Conservation (phyloP, 2,797 vertebrate genomes). For the Cottoperca gobio region DNA sequence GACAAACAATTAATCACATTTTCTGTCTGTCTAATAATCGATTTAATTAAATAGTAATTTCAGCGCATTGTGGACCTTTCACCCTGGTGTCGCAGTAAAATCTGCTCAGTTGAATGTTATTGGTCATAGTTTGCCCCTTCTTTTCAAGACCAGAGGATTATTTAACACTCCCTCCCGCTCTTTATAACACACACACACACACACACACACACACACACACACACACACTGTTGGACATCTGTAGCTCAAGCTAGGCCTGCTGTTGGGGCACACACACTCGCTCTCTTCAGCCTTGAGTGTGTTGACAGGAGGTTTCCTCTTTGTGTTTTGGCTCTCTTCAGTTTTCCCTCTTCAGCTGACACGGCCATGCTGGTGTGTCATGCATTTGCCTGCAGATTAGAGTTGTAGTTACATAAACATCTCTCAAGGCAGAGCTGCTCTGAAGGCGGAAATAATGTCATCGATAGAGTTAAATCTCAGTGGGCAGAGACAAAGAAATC, state of each 20-base stretch:
- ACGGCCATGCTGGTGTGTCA: constrained; percentile 33
- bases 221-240: constrained; percentile 60
- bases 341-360: constrained; percentile 42
- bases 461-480: constrained; percentile 50
- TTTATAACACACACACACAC: constrained; percentile 3
- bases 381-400: constrained; percentile 58
- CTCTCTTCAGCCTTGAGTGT: constrained; percentile 37
- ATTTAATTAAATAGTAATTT: background rate
- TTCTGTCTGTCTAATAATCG: background rate
- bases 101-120: constrained; percentile 18
- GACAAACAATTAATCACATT: rapidly evolving
- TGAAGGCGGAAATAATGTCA: constrained; percentile 62
- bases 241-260: constrained; percentile 55
- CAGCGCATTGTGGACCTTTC: background rate
- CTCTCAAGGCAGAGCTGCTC: constrained; percentile 60
- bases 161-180: constrained; percentile 6
- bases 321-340: constrained; percentile 56
- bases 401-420: constrained; percentile 66
- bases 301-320: constrained; percentile 60
- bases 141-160: constrained; percentile 46
- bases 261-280: constrained; percentile 37
- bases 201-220: constrained; percentile 25
- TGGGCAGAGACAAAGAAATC: constrained; percentile 39
- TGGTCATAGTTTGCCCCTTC: constrained; percentile 12
- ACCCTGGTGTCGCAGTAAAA: constrained; percentile 12